Evolutionary conservation across 2,113 vertebrate genomes (phyloP).

Genomic region (Pimephales promelas): DNA sequence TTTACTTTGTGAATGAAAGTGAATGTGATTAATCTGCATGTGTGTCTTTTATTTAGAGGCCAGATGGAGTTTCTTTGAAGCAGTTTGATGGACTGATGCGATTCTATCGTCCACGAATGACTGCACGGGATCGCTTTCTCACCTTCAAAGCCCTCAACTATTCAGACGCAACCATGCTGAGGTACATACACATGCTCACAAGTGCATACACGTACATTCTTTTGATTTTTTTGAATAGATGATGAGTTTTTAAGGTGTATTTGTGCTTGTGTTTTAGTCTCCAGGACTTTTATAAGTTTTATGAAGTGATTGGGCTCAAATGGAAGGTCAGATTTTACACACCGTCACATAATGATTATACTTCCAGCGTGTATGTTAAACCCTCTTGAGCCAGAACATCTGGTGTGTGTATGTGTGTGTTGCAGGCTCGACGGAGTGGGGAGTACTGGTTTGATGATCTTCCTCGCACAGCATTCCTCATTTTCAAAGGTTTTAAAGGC

Average conservation of each 20-base stretch:
- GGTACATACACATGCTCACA: conserved; percentile 70
- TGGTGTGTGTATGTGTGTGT: conserved; percentile 34
- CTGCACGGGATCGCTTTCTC: conserved; percentile 87
- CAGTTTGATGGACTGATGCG: conserved; percentile 95
- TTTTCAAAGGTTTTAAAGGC: conserved; percentile 85
- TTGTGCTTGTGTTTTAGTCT: conserved; percentile 76
- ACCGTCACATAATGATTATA: neutral
- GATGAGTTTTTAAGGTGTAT: neutral
- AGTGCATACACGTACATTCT: neutral
- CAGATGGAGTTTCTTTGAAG: conserved; percentile 86
- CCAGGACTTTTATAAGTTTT: conserved; percentile 95
- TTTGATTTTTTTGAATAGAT: neutral
- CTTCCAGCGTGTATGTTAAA: neutral
- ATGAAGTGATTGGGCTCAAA: conserved; percentile 92
- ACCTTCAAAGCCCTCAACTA: conserved; percentile 93
- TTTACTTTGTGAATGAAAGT: neutral
- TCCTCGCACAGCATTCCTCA: conserved; percentile 91
- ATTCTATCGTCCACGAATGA: conserved; percentile 92
- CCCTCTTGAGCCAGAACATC: neutral
- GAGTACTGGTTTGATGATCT: conserved; percentile 98
- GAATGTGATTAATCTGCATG: neutral
- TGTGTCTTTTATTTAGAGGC: conserved; percentile 75
- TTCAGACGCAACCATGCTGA: conserved; percentile 82
- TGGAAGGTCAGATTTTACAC: conserved; percentile 85
- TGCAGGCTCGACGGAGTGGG: conserved; percentile 83